A percentile compares a stretch with the other conserved stretches of the same genome.
Conservation (phyloP, 1,140 invertebrate species). For the Apis laboriosa region DNA sequence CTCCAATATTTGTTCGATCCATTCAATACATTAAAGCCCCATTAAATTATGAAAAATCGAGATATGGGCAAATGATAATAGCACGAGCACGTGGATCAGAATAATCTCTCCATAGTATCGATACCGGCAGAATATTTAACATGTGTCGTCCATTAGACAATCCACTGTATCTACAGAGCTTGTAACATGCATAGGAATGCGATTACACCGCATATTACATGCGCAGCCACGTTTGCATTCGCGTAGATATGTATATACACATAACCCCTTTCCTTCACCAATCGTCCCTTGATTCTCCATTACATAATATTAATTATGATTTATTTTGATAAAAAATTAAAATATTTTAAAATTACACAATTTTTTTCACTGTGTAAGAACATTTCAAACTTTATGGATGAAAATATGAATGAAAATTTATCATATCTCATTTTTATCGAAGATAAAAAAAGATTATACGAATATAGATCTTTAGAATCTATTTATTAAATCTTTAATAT, state of each 20-base stretch:
- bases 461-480: too few relatives aligned
- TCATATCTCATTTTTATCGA: too few relatives aligned
- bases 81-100: background rate
- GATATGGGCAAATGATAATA: background rate
- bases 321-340: background rate
- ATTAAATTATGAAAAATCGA: constrained; percentile 22
- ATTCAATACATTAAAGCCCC: constrained; percentile 8
- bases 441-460: too few relatives aligned
- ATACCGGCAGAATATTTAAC: constrained; percentile 42
- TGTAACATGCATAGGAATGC: constrained; percentile 57
- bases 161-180: constrained; percentile 44
- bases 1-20: constrained; percentile 1
- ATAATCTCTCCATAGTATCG: background rate
- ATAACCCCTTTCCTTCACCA: constrained; percentile 12
- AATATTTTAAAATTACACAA: too few relatives aligned
- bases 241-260: constrained; percentile 2
- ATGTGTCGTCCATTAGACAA: constrained; percentile 59
- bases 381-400: too few relatives aligned
- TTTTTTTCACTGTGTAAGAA: too few relatives aligned
- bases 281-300: constrained; percentile 41
- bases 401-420: too few relatives aligned
- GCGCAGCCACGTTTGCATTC: constrained; percentile 35
- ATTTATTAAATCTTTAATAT: too few relatives aligned
- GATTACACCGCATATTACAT: constrained; percentile 63
- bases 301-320: constrained; percentile 37